Evolutionary conservation across 2,888 invertebrate species (phyloP).

Genomic region (Volucella zonaria): DNA sequence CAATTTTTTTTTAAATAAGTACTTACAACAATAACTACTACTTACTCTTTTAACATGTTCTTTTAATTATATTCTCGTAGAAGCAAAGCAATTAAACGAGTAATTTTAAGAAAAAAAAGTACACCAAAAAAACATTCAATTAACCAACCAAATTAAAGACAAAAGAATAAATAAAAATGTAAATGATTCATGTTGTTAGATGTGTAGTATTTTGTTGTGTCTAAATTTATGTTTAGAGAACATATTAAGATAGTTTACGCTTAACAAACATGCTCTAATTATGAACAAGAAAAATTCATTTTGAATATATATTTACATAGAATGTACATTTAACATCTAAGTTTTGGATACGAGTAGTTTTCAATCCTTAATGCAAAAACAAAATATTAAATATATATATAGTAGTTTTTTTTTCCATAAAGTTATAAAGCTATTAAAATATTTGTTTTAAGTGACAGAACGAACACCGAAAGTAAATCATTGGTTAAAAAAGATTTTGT

Average conservation of each 20-base stretch:
- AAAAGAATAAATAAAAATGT: conserved; percentile 31
- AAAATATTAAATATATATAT: conserved; percentile 18
- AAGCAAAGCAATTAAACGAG: conserved; percentile 10
- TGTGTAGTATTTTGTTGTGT: conserved; percentile 49
- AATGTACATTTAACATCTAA: conserved; percentile 56
- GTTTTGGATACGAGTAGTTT: conserved; percentile 23
- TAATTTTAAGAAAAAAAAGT: conserved; percentile 4
- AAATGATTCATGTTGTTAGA: conserved; percentile 56
- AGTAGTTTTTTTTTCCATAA: not conserved
- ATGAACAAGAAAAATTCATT: conserved; percentile 26
- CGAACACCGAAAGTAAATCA: conserved; percentile 68
- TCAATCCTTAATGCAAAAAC: conserved; percentile 58
- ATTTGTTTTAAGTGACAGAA: conserved; percentile 32
- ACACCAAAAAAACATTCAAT: conserved; percentile 31
- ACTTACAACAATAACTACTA: conserved; percentile 13
- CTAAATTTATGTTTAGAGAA: conserved; percentile 29
- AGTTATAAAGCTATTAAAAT: conserved; percentile 24
- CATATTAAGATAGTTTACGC: conserved; percentile 45
- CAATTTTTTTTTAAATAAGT: not conserved
- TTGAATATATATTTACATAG: conserved; percentile 56
- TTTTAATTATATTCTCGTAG: not conserved
- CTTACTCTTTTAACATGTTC: not conserved
- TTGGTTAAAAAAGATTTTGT: conserved; percentile 50
- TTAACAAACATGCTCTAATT: conserved; percentile 71
- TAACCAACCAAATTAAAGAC: conserved; percentile 67